These are phyloP conservation scores for Drosophila bipectinata DNA, from an alignment of 1,140 invertebrate genomes.

Conservation along the genomic window DNA sequence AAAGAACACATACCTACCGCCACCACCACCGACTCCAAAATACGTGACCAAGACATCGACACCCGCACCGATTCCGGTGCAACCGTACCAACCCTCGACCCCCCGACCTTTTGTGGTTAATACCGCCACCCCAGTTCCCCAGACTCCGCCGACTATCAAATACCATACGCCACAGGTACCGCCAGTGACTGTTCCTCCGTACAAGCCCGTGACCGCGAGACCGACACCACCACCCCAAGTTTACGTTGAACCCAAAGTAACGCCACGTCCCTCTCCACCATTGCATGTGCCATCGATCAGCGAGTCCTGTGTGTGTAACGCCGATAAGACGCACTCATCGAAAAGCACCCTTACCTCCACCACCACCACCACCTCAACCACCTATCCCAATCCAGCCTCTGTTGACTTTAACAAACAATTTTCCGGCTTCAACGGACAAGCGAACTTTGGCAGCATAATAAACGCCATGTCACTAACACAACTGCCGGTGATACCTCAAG, in stretches of 20 bases:
- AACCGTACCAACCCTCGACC: constrained; percentile 36
- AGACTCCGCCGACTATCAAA: constrained; percentile 45
- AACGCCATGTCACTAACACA: constrained; percentile 81
- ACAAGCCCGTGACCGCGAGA: constrained; percentile 13
- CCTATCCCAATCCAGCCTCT: constrained; percentile 72
- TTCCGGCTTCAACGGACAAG: constrained; percentile 72
- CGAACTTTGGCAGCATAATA: constrained; percentile 80
- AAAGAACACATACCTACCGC: constrained; percentile 53
- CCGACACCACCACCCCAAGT: constrained; percentile 9
- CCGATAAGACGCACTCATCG: constrained; percentile 76
- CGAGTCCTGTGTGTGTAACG: constrained; percentile 72
- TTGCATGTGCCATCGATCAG: constrained; percentile 64
- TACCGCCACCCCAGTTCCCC: constrained; percentile 2
- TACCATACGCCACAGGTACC: constrained; percentile 50
- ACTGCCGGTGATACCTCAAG: constrained; percentile 76
- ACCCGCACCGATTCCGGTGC: constrained; percentile 6
- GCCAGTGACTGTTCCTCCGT: constrained; percentile 21
- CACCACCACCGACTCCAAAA: constrained; percentile 33
- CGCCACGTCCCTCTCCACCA: constrained; percentile 71
- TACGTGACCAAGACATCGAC: constrained; percentile 39
- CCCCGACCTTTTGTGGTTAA: constrained; percentile 42
- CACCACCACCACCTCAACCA: constrained; percentile 48
- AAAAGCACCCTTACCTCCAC: constrained; percentile 66
- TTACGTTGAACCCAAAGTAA: constrained; percentile 64
- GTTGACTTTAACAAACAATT: constrained; percentile 81